Conservation (phyloP, 2,888 invertebrate species). For the Cylloceria caligata region DNA sequence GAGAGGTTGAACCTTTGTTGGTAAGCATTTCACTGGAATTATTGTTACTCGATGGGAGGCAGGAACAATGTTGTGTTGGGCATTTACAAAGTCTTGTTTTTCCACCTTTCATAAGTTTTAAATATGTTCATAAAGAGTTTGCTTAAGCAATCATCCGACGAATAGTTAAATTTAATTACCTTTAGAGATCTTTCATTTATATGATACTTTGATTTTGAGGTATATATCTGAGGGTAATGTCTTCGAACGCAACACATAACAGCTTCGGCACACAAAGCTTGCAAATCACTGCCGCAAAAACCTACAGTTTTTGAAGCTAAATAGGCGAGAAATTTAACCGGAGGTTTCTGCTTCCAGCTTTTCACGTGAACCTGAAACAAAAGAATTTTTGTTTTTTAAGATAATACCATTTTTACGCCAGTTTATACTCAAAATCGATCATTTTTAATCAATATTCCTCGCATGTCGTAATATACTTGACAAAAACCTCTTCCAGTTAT, state of each 20-base stretch:
- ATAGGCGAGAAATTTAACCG: slow-evolving; percentile 85
- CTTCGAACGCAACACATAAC: slow-evolving; percentile 87
- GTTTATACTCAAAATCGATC: neutral
- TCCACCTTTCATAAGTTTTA: slow-evolving; percentile 82
- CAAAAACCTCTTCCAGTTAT: no score
- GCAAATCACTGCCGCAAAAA: slow-evolving; percentile 89
- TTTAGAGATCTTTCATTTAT: slow-evolving; percentile 88
- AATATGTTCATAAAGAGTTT: slow-evolving; percentile 9
- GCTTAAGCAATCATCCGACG: neutral
- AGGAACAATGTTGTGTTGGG: slow-evolving; percentile 88
- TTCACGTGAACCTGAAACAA: slow-evolving; percentile 84
- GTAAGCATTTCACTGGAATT: slow-evolving; percentile 86
- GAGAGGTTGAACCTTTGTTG: slow-evolving; percentile 86
- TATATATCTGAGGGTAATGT: slow-evolving; percentile 88
- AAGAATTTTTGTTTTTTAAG: neutral
- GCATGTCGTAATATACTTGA: neutral
- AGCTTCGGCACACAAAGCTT: slow-evolving; percentile 88
- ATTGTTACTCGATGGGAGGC: slow-evolving; percentile 87
- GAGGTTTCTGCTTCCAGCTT: slow-evolving; percentile 85
- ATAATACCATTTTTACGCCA: neutral
- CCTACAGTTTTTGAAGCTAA: slow-evolving; percentile 87
- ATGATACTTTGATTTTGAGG: slow-evolving; percentile 86
- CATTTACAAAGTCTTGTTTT: slow-evolving; percentile 86
- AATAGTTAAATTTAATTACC: slow-evolving; percentile 67
- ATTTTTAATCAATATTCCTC: neutral